phyloP scores from a whole-genome alignment of 2,888 invertebrate genomes.

The Acrobasis consociella region DNA sequence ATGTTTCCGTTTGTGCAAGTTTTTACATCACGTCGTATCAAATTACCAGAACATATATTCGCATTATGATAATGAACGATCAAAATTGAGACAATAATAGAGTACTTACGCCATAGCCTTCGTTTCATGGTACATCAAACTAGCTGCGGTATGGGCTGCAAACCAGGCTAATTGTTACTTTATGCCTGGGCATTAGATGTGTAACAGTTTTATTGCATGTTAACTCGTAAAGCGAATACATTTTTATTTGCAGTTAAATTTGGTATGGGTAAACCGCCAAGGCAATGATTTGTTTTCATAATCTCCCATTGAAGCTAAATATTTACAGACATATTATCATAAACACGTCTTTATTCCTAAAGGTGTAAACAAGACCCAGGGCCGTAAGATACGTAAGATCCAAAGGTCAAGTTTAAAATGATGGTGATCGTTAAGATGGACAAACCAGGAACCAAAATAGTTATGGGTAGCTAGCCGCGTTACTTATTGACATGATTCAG shows the following conservation, averaged over 20 bases:
- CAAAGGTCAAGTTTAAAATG: too few species aligned
- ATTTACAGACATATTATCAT: not conserved
- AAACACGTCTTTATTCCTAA: too few species aligned
- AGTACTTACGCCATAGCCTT: conserved; percentile 20
- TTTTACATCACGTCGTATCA: conserved; percentile 33
- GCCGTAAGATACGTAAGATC: too few species aligned
- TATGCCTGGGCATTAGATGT: conserved; percentile 16
- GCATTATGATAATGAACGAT: conserved; percentile 24
- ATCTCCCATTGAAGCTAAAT: not conserved
- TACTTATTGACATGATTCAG: too few species aligned
- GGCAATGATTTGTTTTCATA: conserved; percentile 5
- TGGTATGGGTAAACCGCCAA: conserved; percentile 13
- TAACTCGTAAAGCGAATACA: conserved; percentile 1
- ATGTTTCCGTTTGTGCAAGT: conserved; percentile 45
- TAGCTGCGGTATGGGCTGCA: conserved; percentile 24
- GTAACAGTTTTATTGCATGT: conserved; percentile 18
- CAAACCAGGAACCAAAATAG: not conserved
- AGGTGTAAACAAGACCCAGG: too few species aligned
- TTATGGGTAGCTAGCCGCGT: not conserved
- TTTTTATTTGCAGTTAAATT: conserved; percentile 14
- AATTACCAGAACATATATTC: conserved; percentile 28
- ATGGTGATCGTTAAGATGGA: too few species aligned
- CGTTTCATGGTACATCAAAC: conserved; percentile 30
- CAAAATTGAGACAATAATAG: conserved; percentile 25
- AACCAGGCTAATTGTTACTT: conserved; percentile 28